These are phyloP conservation scores for Pseudochaenichthys georgianus DNA, from an alignment of 2,797 vertebrate species.

Conservation along the genomic window DNA sequence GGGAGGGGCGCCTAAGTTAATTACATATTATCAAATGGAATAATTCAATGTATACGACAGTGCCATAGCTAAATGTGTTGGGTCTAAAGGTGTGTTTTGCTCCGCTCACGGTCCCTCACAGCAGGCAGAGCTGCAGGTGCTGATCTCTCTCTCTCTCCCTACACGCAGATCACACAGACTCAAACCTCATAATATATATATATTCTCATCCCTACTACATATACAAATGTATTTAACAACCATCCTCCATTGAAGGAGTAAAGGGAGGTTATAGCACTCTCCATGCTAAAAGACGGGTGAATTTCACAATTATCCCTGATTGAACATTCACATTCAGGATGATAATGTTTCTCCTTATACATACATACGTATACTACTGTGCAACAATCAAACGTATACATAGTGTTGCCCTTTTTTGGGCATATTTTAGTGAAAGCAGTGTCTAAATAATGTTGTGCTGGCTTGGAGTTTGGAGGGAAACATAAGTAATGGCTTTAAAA, in stretches of 20 bases:
- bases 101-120: no score
- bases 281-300: neutral
- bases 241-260: neutral
- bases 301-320: constrained; percentile 17
- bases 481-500: constrained; percentile 12
- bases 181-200: no score
- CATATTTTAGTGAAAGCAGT: constrained; percentile 1
- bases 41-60: no score
- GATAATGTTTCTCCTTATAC: neutral
- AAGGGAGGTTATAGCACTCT: neutral
- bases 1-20: no score
- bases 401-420: neutral
- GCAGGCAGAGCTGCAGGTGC: no score
- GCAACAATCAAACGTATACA: constrained; percentile 22
- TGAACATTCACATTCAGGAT: neutral
- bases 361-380: neutral
- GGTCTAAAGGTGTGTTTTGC: no score
- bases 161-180: no score
- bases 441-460: constrained; percentile 15
- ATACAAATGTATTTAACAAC: neutral
- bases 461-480: constrained; percentile 15
- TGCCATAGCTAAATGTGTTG: no score
- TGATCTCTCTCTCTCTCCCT: no score
- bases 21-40: no score
- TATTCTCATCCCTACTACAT: no score